Base-by-base conservation (phyloP, 2,113 vertebrate species). In the Brachionichthys hirsutus region DNA sequence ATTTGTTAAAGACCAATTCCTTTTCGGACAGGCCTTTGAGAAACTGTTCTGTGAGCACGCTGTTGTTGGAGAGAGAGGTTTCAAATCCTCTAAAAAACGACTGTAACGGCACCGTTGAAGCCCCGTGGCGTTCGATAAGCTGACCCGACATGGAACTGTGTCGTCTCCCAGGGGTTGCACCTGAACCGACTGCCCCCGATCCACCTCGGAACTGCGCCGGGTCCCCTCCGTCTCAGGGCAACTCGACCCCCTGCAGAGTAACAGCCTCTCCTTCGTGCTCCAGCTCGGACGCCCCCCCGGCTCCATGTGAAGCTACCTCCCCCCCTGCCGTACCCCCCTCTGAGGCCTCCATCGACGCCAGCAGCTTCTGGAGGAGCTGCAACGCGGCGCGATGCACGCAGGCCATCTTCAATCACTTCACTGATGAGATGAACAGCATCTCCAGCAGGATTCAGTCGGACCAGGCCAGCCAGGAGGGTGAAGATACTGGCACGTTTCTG, bases 311-410 rank as follows among this genome's bases (percentile, higher is more conserved):
- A 41, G 1, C 18, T 1, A 0, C 1, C 18, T 0, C n/a, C 11
- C 13, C 41, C 6, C 42, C 22, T 0, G 0, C 1, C 6, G 9
- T 34, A 12, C 24, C 8, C 16, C 20, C 17, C 10, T 35, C 46
- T 24, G 11, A n/a, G 40, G 36, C 36, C 15, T n/a, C 1, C 20
- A 14, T 65, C 1, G 7, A 72, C 60, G 53, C 77, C 0, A 2
- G 13, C 34, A 12, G 1, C 13, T 92, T 92, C 76, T 92, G 91
- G 91, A 80, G 41, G 36, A 75, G 50, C 45, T 92, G 89, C 68
- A 89, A 83, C 20, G 22, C 62, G 7, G 79, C 87, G 0, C 76
- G 83, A 3, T 90, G 83, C 30, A 89, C 88, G 0, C 34, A 85
- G 62, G 53, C 49, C 52, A 79, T 92, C 56, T 91, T 92, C 61